A percentile compares a stretch with the other conserved stretches of the same genome.
Conservation (phyloP, 2,888 invertebrate genomes). For the Lithophane semibrunnea region DNA sequence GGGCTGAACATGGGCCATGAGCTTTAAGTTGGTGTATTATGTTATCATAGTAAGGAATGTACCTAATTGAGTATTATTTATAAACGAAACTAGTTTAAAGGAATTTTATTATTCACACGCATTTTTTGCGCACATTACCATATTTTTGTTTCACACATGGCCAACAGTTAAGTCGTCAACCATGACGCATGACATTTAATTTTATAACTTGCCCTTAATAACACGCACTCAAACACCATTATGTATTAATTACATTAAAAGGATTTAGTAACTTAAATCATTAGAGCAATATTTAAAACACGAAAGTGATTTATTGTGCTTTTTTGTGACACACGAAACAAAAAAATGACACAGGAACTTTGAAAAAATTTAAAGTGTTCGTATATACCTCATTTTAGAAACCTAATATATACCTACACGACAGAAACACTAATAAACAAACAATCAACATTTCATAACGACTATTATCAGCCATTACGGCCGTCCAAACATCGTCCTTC, state of each 20-base stretch:
- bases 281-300: slow-evolving; percentile 1
- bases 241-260: slow-evolving; percentile 46
- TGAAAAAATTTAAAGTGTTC: background rate
- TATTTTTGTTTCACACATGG: slow-evolving; percentile 60
- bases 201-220: slow-evolving; percentile 35
- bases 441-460: slow-evolving; percentile 19
- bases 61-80: background rate
- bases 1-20: background rate
- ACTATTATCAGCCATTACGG: slow-evolving; percentile 18
- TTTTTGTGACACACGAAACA: background rate
- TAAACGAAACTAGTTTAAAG: background rate
- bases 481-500: slow-evolving; percentile 43
- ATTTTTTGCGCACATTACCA: slow-evolving; percentile 45
- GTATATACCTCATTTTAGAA: background rate
- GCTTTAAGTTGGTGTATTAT: background rate
- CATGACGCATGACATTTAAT: slow-evolving; percentile 37
- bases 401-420: slow-evolving; percentile 4
- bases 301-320: background rate
- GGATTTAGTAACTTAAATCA: slow-evolving; percentile 33
- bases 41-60: too few relatives aligned
- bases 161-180: slow-evolving; percentile 32
- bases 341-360: background rate
- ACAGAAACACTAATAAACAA: slow-evolving; percentile 13
- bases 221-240: slow-evolving; percentile 47
- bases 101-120: slow-evolving; percentile 36